These are phyloP conservation scores for Rhamnusium bicolor DNA, from an alignment of 2,888 invertebrate genomes.

Conservation along the genomic window DNA sequence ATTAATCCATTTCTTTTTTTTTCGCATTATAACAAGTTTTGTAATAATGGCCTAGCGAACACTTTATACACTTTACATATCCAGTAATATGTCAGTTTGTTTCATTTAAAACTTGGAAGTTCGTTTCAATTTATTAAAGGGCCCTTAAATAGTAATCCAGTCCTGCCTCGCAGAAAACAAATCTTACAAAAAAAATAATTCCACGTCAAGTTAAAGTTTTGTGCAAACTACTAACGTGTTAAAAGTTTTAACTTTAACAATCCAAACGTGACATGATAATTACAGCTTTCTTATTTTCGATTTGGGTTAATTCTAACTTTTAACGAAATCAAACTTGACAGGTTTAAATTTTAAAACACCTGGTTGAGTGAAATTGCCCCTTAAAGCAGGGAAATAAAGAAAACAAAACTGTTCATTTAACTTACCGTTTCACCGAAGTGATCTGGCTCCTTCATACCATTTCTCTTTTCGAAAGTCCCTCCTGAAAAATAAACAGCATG, in stretches of 20 bases:
- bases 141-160: no score
- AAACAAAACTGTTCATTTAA: conserved; percentile 50
- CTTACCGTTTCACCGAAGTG: conserved; percentile 87
- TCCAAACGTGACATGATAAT: not conserved
- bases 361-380: not conserved
- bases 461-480: conserved; percentile 81
- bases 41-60: no score
- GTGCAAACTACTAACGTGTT: not conserved
- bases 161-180: not conserved
- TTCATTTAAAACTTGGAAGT: no score
- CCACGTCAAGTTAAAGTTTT: not conserved
- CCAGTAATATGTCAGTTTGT: no score
- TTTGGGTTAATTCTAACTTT: not conserved
- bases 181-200: not conserved
- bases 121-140: no score
- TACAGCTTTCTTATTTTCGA: not conserved
- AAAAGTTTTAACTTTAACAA: not conserved
- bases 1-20: no score
- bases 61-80: no score
- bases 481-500: conserved; percentile 74
- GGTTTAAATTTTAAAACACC: not conserved
- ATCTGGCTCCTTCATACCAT: conserved; percentile 92
- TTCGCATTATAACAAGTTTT: no score
- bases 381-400: conserved; percentile 16
- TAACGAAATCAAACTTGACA: not conserved